Base-by-base conservation (phyloP, 2,888 invertebrate species). In the Polymixis lichenea region DNA sequence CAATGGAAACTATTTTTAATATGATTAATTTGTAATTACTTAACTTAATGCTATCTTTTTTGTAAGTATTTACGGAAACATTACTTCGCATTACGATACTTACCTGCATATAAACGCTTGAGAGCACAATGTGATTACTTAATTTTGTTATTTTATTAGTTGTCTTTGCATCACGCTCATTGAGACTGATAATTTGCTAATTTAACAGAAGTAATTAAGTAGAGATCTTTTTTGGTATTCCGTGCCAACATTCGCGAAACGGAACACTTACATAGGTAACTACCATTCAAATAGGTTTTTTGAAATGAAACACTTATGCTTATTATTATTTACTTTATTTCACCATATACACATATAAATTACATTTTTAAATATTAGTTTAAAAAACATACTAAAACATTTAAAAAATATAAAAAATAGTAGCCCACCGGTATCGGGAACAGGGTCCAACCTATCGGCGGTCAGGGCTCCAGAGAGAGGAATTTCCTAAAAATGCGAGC, bases 1-100 rank as follows among this genome's bases (percentile, higher is more conserved):
- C 73, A 80, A 80, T 80, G 38, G 28, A 72, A 80, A 28, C 73
- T 64, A 32, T 80, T 80, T 69, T 25, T 73, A 51, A 32, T 38
- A 15, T 6, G 32, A 25, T 22, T 55, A 53, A 53, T 43, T 69
- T 6, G 7, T 19, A 67, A 53, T 66, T 77, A 72, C n/a, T 62
- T 80, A 62, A 77, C 71, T 79, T 38, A 51, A 80, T 56, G 74
- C 28, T 58, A 73, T 64, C 56, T 77, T 64, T 56, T 15, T 80
- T 51, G 62, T 62, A 61, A 77, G 22, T 73, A 56, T 64, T 73
- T 80, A 64, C 43, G 19, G 25, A 65, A 73, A 25, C 49, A 43
- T 72, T 62, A 61, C 15, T 62, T 19, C 60, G 38, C 49, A 73
- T 51, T 61, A 56, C 49, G 43, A n/a, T 73, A 56, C 38, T 60